Evolutionary conservation across 2,888 invertebrate species (phyloP).

Genomic region (Brassicogethes aeneus): DNA sequence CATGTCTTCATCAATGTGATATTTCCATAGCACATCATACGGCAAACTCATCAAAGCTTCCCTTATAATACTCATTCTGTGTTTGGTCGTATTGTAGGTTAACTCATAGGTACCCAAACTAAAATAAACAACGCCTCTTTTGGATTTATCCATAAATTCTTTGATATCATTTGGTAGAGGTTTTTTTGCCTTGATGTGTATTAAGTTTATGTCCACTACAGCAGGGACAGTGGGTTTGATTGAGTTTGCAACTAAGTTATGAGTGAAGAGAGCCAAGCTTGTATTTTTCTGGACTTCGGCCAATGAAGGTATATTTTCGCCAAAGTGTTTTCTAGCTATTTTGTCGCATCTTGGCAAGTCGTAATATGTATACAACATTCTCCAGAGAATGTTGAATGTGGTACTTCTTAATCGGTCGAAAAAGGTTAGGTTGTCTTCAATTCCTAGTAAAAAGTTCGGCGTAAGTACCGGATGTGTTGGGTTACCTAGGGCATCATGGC

Average conservation of each 20-base stretch:
- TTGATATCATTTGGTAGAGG: neutral
- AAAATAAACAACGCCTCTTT: neutral
- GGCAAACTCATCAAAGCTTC: neutral
- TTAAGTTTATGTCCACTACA: neutral
- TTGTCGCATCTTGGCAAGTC: neutral
- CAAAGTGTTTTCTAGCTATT: neutral
- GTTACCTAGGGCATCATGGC: neutral
- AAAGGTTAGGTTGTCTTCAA: neutral
- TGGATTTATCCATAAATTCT: neutral
- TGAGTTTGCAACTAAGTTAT: neutral
- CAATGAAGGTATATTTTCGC: neutral
- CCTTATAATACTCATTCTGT: neutral
- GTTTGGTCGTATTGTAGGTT: neutral
- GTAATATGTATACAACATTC: neutral
- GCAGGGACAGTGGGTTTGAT: neutral
- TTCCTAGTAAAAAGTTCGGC: neutral
- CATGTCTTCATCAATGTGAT: neutral
- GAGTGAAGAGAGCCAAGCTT: neutral
- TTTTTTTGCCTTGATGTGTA: neutral
- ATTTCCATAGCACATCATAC: neutral
- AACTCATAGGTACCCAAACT: neutral
- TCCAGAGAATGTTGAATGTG: neutral
- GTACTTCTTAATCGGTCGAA: neutral
- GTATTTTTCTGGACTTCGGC: neutral
- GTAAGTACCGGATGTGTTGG: neutral